A percentile compares a stretch with the other conserved stretches of the same genome.
phyloP scores from a whole-genome alignment of 2,888 invertebrate species.

The Hypsopygia costalis region DNA sequence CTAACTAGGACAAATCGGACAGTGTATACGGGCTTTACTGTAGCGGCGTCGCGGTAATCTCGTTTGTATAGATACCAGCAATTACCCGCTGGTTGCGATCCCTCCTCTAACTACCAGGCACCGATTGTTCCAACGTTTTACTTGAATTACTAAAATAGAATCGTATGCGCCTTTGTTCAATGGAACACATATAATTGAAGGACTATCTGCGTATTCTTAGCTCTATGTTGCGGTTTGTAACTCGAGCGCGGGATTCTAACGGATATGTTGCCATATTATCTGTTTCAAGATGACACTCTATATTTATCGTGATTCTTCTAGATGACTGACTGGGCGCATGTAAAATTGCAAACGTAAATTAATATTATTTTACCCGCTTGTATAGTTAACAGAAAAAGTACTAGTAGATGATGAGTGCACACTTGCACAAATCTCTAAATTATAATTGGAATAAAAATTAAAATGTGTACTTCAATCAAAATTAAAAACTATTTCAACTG shows the following conservation, averaged over 20 bases:
- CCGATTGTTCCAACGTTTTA: neutral
- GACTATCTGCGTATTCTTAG: neutral
- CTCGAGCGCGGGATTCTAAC: neutral
- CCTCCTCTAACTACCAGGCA: slow-evolving; percentile 2
- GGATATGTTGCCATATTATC: neutral
- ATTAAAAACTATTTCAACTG: too few relatives aligned
- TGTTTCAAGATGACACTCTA: neutral
- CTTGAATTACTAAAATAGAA: neutral
- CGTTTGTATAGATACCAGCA: slow-evolving; percentile 59
- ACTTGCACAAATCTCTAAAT: too few relatives aligned
- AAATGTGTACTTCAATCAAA: too few relatives aligned
- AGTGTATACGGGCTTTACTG: slow-evolving; percentile 13
- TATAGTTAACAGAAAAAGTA: too few relatives aligned
- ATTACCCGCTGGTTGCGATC: slow-evolving; percentile 42
- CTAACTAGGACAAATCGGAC: slow-evolving; percentile 13
- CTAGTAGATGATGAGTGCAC: too few relatives aligned
- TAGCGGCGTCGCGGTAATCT: slow-evolving; percentile 35
- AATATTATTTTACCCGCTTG: too few relatives aligned
- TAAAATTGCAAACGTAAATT: too few relatives aligned
- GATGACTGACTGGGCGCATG: too few relatives aligned
- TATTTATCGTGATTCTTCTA: neutral
- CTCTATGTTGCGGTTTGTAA: neutral
- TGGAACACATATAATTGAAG: neutral
- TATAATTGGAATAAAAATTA: too few relatives aligned
- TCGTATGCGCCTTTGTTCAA: neutral